Conservation (phyloP, 2,113 vertebrate genomes). For the Myrmecobius fasciatus region DNA sequence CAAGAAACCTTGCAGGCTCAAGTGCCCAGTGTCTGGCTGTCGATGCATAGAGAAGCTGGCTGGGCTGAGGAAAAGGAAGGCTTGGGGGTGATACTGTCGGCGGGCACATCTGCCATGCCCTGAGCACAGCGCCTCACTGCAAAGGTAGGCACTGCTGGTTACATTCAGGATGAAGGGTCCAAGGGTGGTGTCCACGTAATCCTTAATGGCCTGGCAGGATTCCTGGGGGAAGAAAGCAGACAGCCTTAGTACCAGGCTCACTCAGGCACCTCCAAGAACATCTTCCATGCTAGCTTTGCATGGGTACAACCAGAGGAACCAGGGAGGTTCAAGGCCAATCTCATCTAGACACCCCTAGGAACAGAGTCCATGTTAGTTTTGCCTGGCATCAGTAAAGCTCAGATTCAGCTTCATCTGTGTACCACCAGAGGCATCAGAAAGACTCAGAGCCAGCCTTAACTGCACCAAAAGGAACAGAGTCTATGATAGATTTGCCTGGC, state of each 20-base stretch:
- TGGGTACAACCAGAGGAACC: too few species aligned
- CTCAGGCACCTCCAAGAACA: not conserved
- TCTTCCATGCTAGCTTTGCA: not conserved
- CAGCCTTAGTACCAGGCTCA: not conserved
- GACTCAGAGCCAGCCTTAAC: not conserved
- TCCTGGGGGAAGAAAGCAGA: conserved; percentile 79
- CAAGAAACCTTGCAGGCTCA: conserved; percentile 77
- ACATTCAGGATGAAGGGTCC: conserved; percentile 94
- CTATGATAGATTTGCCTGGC: too few species aligned
- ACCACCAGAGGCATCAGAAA: not conserved
- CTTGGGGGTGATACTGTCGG: conserved; percentile 68
- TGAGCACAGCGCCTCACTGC: conserved; percentile 88
- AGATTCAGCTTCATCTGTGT: not conserved
- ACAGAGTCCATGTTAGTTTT: too few species aligned
- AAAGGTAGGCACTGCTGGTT: conserved; percentile 87
- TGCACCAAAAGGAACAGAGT: too few species aligned
- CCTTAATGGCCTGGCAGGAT: conserved; percentile 88
- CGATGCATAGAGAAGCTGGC: conserved; percentile 84
- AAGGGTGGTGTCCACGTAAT: conserved; percentile 88
- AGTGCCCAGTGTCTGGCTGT: conserved; percentile 70
- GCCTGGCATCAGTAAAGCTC: too few species aligned
- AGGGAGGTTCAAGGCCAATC: too few species aligned
- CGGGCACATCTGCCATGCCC: conserved; percentile 90
- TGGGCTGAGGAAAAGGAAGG: conserved; percentile 89
- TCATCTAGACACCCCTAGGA: too few species aligned